Evolutionary conservation across 2,888 invertebrate genomes (phyloP), one percentile per base, ranked within the genome.

Genomic region (Tridacna gigas): DNA sequence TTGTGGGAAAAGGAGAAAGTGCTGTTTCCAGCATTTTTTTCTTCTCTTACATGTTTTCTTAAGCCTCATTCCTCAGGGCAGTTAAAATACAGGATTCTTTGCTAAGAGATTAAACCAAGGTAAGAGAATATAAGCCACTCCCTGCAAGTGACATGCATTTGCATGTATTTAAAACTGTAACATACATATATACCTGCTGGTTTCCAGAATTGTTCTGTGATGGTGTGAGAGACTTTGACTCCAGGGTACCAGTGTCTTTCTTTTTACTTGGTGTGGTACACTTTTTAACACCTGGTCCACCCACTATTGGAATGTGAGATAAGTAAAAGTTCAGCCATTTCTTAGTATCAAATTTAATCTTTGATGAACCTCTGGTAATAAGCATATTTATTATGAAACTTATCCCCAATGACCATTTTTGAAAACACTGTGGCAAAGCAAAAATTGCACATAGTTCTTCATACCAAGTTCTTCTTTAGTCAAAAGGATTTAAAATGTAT

Each of bases 251-350:
- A 12, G 82, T 74, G 28, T 86, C 84, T 22, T 76, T 82, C 15
- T 71, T 84, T 73, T 79, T 88, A 86, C 82, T 81, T 5, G 81
- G 77, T 65, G 79, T 74, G 37, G 74, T 78, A 69, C 82, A 84
- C 66, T 90, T 89, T 56, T 89, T 90, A 12, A 92, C 90, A 25
- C 90, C 92, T 28, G 92, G 92, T 28, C 92, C 92, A n/a, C 92
- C 92, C 83, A 91, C 92, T 92, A 63, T 25, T 20, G 20, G 20
- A 15, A 56, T n/a, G 56, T 5, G 20, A 56, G 56, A 20, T 20
- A 5, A 9, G 9, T 20, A 56, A 56, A 5, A 56, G 15, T 51
- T 15, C 15, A 51, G 51, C 51, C 15, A 13, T 51, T 15, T 51
- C 51, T 15, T 51, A 13, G n/a, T 51, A 11, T 15, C 51, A 51